A percentile compares a stretch with the other conserved stretches of the same genome.
phyloP scores from a whole-genome alignment of 2,797 vertebrate genomes.

The Sphaeramia orbicularis region DNA sequence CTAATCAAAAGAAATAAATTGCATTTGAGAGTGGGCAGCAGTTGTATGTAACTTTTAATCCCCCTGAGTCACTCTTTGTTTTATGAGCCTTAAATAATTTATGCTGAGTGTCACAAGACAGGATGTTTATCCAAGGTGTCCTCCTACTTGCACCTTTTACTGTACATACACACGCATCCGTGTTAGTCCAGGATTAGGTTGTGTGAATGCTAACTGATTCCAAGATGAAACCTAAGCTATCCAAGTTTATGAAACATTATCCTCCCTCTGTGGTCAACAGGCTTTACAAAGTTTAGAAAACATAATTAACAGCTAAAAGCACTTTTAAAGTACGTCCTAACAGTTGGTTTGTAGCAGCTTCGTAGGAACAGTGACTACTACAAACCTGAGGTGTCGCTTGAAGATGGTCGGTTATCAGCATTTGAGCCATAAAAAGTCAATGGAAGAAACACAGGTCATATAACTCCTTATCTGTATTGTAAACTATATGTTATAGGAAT shows the following conservation, averaged over 20 bases:
- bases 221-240: constrained; percentile 27
- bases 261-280: no score
- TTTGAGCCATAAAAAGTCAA: no score
- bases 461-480: no score
- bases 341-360: no score
- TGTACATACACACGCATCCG: constrained; percentile 63
- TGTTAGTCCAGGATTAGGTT: constrained; percentile 65
- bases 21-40: background rate
- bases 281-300: background rate
- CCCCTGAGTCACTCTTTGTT: constrained; percentile 3
- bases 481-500: no score
- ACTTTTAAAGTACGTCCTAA: background rate
- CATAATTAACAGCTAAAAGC: background rate
- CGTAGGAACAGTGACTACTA: no score
- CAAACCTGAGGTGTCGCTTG: no score
- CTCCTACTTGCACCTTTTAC: constrained; percentile 25
- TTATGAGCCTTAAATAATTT: constrained; percentile 4
- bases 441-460: no score
- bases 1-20: constrained; percentile 14
- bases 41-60: constrained; percentile 14
- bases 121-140: constrained; percentile 74
- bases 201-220: constrained; percentile 23
- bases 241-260: constrained; percentile 13
- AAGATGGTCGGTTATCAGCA: no score
- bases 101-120: constrained; percentile 42